Base-by-base conservation (phyloP, 2,797 vertebrate genomes). In the Arnoldichthys spilopterus region DNA sequence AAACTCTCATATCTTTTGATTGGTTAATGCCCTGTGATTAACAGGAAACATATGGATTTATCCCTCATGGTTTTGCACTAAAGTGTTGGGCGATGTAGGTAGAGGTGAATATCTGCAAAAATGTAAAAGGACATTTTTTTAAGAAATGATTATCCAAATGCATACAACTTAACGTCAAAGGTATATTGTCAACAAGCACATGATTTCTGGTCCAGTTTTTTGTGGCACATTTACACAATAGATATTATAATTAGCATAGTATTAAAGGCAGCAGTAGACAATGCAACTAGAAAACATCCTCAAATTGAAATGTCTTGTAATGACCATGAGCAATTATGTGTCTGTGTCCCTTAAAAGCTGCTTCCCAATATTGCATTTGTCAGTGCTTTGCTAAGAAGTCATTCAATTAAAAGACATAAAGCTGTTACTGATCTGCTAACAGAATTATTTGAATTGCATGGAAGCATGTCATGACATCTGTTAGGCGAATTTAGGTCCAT, bases 11-110 rank as follows among this genome's bases (percentile, higher is more conserved):
- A 64, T 73, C 64, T 78, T 72, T 81, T 43, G 18, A 54, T 71
- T 2, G 24, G 30, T 80, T 84, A 81, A 74, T 54, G 67, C 62
- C 56, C 67, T 51, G 53, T 83, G 86, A 88, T 86, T 86, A 86
- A 86, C 75, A 61, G 74, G 73, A 86, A 80, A 40, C 78, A 79
- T 74, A 83, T 80, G 63, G 47, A 73, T 76, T 68, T 59, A 86
- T 75, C 83, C 72, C 74, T 73, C 74, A 49, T 73, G 47, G 47
- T 84, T 86, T 77, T 82, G 24, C 78, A 79, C 30, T 82, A 81
- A 81, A 62, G 83, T 86, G 79, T 77, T 22, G 63, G 62, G 63
- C 51, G 22, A 58, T 74, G 61, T 7, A 37, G 20, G 58, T 77
- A 78, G 61, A 72, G 61, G 62, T 62, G 67, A 77, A 69, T 64